Percentiles rank a stretch among this genome's conserved stretches.
Conservation (phyloP, 2,888 invertebrate genomes). For the Cheilosia urbana region DNA sequence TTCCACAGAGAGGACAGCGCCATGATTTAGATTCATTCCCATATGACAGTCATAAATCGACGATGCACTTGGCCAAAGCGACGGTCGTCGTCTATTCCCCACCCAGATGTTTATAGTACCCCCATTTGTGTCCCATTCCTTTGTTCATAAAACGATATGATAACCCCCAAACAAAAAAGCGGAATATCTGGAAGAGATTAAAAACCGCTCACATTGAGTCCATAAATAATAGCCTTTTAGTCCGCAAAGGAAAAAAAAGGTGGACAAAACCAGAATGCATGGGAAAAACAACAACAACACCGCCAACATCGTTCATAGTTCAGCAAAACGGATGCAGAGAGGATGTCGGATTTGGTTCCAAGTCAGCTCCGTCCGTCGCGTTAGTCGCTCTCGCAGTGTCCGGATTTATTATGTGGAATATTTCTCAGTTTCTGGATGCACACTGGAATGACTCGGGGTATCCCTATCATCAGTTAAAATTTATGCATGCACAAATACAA, state of each 20-base stretch:
- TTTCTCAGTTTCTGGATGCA: constrained; percentile 59
- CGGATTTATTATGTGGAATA: constrained; percentile 68
- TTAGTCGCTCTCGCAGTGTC: constrained; percentile 59
- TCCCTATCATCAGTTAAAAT: constrained; percentile 66
- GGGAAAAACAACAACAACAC: not conserved
- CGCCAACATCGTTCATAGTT: constrained; percentile 14
- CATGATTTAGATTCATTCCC: constrained; percentile 68
- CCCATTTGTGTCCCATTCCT: constrained; percentile 34
- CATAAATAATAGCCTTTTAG: constrained; percentile 74
- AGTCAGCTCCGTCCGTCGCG: constrained; percentile 40
- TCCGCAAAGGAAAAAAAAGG: constrained; percentile 37
- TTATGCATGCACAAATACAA: constrained; percentile 67
- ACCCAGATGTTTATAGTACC: constrained; percentile 28
- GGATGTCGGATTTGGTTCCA: constrained; percentile 48
- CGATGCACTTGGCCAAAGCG: constrained; percentile 25
- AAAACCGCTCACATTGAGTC: constrained; percentile 70
- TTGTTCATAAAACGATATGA: constrained; percentile 53
- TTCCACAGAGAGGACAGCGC: constrained; percentile 25
- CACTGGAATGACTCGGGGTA: constrained; percentile 26
- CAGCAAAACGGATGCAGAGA: constrained; percentile 29
- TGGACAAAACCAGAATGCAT: constrained; percentile 57
- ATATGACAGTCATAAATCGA: constrained; percentile 68
- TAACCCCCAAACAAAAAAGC: constrained; percentile 62
- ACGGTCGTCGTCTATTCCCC: not conserved
- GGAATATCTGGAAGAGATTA: constrained; percentile 72